Evolutionary conservation across 1,140 invertebrate species (phyloP), one percentile per base, ranked within the genome.

Genomic region (Drosophila serrata): DNA sequence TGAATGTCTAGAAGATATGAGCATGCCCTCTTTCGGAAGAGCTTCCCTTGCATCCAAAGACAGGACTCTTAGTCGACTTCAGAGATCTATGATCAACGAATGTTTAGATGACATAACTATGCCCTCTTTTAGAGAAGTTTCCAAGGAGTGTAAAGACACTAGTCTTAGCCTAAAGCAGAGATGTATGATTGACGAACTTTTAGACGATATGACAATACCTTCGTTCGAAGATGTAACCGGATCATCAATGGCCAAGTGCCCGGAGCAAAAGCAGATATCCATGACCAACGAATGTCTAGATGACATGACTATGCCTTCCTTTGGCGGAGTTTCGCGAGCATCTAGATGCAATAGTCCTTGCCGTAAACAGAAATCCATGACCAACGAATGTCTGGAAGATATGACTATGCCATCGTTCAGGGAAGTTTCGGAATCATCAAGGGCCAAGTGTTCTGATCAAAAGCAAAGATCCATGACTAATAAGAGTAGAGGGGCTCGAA

Each of bases 211-310:
- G 11, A 43, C 17, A 12, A 43, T 43, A 17, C 75, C 75, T 1
- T 61, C 73, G 4, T 62, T 59, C 11, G 29, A 31, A 5, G 57
- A 40, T 3, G 11, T 27, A 6, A 22, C 40, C 0, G 53, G 27
- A 1, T 13, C 3, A 13, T 51, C 31, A 7, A 35, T 29, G 4
- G 33, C 11, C 12, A 27, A n/a, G 4, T 37, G 22, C 17, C 29
- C 15, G 2, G 31, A n/a, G 6, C 7, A 31, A 24, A 24, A 6
- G 8, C 31, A 29, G 2, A 6, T 5, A 43, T 43, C 19, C 0
- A 61, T 35, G 58, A 40, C 45, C 4, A 60, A 45, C 29, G 76
- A 80, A 29, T 64, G 45, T 11, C n/a, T 84, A 12, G 49, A 62
- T 3, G 70, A 82, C 6, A 46, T 69, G 13, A 62, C 40, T 24